Percentiles rank a stretch among this genome's conserved stretches.
phyloP scores from a whole-genome alignment of 2,888 invertebrate genomes.

The Polydrusus pterygomalis region DNA sequence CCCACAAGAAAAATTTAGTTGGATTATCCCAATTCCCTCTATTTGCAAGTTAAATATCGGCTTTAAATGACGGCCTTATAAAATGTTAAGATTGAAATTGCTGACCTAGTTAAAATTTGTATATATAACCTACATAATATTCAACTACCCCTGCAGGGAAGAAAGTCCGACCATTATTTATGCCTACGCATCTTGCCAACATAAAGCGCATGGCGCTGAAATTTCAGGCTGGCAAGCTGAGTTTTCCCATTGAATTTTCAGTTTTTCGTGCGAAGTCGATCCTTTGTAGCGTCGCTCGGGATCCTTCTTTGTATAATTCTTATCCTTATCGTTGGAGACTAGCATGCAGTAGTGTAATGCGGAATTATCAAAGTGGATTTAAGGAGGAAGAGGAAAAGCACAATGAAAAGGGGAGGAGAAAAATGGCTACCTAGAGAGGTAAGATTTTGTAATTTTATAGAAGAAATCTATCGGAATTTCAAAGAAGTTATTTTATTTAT shows the following conservation, averaged over 20 bases:
- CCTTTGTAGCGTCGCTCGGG: conserved; percentile 32
- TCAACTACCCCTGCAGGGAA: conserved; percentile 38
- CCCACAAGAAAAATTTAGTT: no score
- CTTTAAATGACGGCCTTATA: background rate
- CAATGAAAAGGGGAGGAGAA: background rate
- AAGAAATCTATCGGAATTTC: no score
- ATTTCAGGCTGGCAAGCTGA: conserved; percentile 44
- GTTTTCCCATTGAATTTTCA: conserved; percentile 47
- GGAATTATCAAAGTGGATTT: conserved; percentile 62
- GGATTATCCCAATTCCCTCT: no score
- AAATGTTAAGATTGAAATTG: background rate
- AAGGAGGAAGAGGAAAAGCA: background rate
- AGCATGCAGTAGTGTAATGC: conserved; percentile 69
- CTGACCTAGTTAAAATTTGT: background rate
- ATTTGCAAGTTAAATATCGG: no score
- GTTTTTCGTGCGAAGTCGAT: conserved; percentile 44
- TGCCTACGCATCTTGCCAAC: conserved; percentile 45
- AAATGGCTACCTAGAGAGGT: conserved; percentile 68
- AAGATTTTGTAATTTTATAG: background rate
- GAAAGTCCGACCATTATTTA: conserved; percentile 32
- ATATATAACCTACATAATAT: conserved; percentile 13
- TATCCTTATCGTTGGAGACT: conserved; percentile 30
- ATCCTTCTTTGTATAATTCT: conserved; percentile 12
- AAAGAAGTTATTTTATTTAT: no score
- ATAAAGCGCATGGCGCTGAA: conserved; percentile 45